phyloP scores from a whole-genome alignment of 2,113 vertebrate genomes.

The Corythoichthys intestinalis region DNA sequence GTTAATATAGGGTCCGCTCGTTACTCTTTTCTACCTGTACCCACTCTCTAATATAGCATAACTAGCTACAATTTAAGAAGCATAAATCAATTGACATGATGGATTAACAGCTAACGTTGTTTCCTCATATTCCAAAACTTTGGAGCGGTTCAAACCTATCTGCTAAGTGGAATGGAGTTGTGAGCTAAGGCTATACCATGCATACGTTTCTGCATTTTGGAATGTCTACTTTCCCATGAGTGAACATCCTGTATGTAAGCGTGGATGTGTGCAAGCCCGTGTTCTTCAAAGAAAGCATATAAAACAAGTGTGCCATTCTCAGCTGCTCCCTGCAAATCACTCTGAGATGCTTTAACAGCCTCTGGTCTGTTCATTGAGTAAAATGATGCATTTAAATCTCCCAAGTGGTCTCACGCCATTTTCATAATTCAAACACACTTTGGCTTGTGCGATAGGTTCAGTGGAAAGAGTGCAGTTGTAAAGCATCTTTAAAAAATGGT shows the following conservation, averaged over 20 bases:
- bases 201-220: neutral
- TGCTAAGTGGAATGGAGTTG: too few species aligned
- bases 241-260: neutral
- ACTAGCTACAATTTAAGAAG: neutral
- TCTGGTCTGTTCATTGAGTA: conserved; percentile 52
- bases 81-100: too few species aligned
- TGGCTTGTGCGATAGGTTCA: neutral
- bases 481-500: too few species aligned
- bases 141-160: neutral
- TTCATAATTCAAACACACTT: conserved; percentile 50
- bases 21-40: too few species aligned
- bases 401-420: conserved; percentile 40
- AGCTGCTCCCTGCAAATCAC: conserved; percentile 61
- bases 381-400: conserved; percentile 53
- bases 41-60: neutral
- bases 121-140: too few species aligned
- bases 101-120: too few species aligned
- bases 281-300: conserved; percentile 14
- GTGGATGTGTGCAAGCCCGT: conserved; percentile 9
- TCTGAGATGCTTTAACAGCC: conserved; percentile 50
- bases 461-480: too few species aligned
- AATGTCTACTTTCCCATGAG: neutral
- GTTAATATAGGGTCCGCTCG: too few species aligned
- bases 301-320: conserved; percentile 45
- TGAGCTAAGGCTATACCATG: too few species aligned